A percentile compares a stretch with the other conserved stretches of the same genome.
Evolutionary conservation across 2,888 invertebrate genomes (phyloP).

Genomic region (Campoletis raptor): DNA sequence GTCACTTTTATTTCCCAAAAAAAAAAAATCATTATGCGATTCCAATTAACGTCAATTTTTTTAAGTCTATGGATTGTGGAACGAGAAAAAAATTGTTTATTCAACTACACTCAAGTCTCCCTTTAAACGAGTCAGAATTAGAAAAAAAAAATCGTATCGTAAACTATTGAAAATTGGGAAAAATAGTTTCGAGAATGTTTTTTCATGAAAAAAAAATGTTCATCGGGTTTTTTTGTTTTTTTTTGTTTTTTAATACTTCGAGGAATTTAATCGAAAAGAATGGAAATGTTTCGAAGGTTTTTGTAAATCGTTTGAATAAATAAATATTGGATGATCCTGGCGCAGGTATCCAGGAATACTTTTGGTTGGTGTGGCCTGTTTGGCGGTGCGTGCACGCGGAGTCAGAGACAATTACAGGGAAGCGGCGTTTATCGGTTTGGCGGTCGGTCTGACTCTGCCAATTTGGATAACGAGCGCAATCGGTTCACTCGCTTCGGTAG

Average conservation of each 20-base stretch:
- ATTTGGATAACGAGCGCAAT: constrained; percentile 95
- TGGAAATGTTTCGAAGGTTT: neutral
- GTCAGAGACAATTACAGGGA: constrained; percentile 97
- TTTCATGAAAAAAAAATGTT: neutral
- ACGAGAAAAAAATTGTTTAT: neutral
- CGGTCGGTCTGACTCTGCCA: constrained; percentile 94
- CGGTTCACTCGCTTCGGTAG: constrained; percentile 83
- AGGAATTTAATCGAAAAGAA: neutral
- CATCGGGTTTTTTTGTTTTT: neutral
- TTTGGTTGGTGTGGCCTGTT: constrained; percentile 93
- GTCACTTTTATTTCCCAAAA: no score
- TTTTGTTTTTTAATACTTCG: neutral
- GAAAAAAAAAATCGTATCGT: neutral
- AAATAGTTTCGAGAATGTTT: neutral
- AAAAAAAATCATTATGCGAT: no score
- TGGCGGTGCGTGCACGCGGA: constrained; percentile 94
- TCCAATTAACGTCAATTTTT: neutral
- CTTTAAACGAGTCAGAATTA: neutral
- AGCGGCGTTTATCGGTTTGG: constrained; percentile 95
- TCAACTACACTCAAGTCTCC: neutral
- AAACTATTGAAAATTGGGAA: neutral
- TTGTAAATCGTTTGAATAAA: neutral
- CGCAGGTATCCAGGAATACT: constrained; percentile 91
- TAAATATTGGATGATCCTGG: neutral
- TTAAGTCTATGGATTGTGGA: neutral